Percentiles rank a stretch among this genome's conserved stretches.
Conservation (phyloP, 2,888 invertebrate genomes). For the Athrips mouffetella region DNA sequence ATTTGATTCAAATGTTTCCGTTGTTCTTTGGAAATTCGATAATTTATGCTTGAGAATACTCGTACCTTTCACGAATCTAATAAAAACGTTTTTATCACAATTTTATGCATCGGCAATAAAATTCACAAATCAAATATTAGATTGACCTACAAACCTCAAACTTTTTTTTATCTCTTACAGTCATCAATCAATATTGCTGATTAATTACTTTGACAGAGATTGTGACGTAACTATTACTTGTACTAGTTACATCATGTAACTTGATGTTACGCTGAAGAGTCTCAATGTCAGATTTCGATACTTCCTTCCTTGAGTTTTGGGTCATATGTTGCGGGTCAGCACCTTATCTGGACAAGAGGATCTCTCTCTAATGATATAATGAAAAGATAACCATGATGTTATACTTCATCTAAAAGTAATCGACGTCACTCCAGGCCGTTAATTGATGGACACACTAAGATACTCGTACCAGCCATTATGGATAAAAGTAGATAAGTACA, state of each 20-base stretch:
- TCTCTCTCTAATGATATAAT: slow-evolving; percentile 2
- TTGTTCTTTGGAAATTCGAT: no score
- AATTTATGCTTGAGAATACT: no score
- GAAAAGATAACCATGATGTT: background rate
- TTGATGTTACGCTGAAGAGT: slow-evolving; percentile 3
- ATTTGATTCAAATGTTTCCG: no score
- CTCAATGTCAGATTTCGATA: slow-evolving; percentile 10
- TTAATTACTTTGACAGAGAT: slow-evolving; percentile 9
- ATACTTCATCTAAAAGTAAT: background rate
- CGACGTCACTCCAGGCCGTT: background rate
- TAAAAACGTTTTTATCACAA: background rate
- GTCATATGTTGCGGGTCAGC: background rate
- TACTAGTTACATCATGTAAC: background rate
- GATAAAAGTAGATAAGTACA: background rate
- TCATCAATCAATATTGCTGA: slow-evolving; percentile 11
- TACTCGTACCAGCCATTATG: background rate
- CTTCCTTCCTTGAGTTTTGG: slow-evolving; percentile 8
- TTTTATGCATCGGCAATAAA: slow-evolving; percentile 4
- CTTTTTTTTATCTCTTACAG: slow-evolving; percentile 2
- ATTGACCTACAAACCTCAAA: slow-evolving; percentile 8
- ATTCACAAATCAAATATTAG: background rate
- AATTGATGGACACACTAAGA: background rate
- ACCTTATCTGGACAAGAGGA: background rate
- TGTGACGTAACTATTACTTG: slow-evolving; percentile 4
- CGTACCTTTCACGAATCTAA: background rate